A percentile compares a stretch with the other conserved stretches of the same genome.
These are phyloP conservation scores for Astyanax mexicanus DNA, from an alignment of 2,797 vertebrate genomes.

Conservation along the genomic window DNA sequence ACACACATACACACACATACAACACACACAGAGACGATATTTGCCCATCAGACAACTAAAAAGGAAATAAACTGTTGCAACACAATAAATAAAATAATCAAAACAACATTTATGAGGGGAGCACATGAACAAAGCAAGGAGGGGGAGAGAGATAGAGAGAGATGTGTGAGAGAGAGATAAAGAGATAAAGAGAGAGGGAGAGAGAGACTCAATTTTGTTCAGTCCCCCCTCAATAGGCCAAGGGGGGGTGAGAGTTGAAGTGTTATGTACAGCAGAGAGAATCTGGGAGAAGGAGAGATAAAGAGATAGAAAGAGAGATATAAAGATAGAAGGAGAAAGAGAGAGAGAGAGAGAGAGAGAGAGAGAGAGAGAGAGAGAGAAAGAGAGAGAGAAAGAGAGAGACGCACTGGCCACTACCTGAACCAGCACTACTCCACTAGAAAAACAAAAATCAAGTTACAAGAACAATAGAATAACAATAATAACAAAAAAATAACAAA, in stretches of 20 bases:
- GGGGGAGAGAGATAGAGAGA: constrained; percentile 31
- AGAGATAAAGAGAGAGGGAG: constrained; percentile 39
- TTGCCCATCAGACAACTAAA: constrained; percentile 58
- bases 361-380: constrained; percentile 24
- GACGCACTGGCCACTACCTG: constrained; percentile 72
- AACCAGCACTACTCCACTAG: constrained; percentile 72
- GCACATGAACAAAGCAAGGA: constrained; percentile 65
- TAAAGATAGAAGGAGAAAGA: neutral
- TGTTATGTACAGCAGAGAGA: constrained; percentile 59
- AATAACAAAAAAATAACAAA: constrained; percentile 75
- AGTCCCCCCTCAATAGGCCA: constrained; percentile 24
- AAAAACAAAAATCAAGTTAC: constrained; percentile 70
- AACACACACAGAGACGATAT: neutral
- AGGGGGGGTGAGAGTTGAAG: constrained; percentile 43
- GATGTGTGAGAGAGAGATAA: neutral
- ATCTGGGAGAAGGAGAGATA: no score
- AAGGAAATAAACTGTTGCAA: constrained; percentile 42
- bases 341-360: constrained; percentile 42
- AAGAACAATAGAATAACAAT: constrained; percentile 81
- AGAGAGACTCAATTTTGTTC: constrained; percentile 52
- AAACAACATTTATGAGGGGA: constrained; percentile 63
- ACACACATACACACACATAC: constrained; percentile 31
- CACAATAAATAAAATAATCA: constrained; percentile 64
- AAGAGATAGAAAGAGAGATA: constrained; percentile 51
- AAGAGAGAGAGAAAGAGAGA: constrained; percentile 60